Base-by-base conservation (phyloP, 2,888 invertebrate species). In the Drosophila anomalipes region DNA sequence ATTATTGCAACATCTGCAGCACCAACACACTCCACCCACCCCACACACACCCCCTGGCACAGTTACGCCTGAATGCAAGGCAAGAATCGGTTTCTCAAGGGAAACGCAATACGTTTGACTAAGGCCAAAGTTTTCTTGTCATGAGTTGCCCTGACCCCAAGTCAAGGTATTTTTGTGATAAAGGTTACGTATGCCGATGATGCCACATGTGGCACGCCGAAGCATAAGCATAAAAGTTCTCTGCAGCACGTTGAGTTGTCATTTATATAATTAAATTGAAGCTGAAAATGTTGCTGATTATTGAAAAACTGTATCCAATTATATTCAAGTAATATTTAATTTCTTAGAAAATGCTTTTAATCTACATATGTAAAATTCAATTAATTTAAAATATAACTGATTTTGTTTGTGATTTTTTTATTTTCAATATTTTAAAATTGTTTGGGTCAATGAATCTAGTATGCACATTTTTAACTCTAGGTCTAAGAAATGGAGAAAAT, bases 31-130 rank as follows among this genome's bases (percentile, higher is more conserved):
- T 5, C 63, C 35, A 37, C 58, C 16, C 26, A 14, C 30, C 56
- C n/a, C 19, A 12, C 14, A 22, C 60, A 28, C 26, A 10, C n/a
- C 10, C 30, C 2, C 19, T 16, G 47, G 2, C 47, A 26, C 14
- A 63, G 68, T 66, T 66, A 69, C 70, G 79, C 59, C 53, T 70
- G 64, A 78, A 56, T 57, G 58, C 65, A 77, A 64, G 57, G 78
- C 61, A 65, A 22, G 22, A 22, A 65, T 61, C 35, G 66, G 52
- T 52, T 63, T 37, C 53, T 70, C 80, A 80, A 76, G 80, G 69
- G 51, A 28, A 79, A 65, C 52, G 26, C 51, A 69, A 52, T 52
- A 30, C 22, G 47, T n/a, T 26, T 44, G 33, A 41, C 47, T 53
- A 41, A 76, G 65, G 65, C 26, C 54, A 66, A 32, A 49, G 35